phyloP scores from a whole-genome alignment of 1,140 invertebrate genomes.

The Acromyrmex charruanus region DNA sequence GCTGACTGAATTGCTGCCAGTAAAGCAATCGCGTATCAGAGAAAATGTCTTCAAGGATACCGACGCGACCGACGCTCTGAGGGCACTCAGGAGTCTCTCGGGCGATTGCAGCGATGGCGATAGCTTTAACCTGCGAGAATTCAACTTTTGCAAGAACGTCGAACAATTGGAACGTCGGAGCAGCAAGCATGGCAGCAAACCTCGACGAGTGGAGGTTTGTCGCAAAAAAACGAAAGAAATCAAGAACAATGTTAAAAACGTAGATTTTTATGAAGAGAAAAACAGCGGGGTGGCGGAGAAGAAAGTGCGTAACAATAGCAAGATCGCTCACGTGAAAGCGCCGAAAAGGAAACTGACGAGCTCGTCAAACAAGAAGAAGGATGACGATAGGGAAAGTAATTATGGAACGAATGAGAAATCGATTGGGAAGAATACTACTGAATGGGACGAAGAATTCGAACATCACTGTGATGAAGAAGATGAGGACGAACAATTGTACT shows the following conservation, averaged over 20 bases:
- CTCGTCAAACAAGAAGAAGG: background rate
- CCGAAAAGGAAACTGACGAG: conserved; percentile 5
- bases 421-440: background rate
- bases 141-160: conserved; percentile 38
- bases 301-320: conserved; percentile 18
- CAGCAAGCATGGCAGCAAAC: background rate
- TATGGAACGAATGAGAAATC: background rate
- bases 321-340: background rate
- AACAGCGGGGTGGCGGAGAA: background rate
- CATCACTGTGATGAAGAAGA: conserved; percentile 24
- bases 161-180: conserved; percentile 7
- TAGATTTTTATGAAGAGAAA: conserved; percentile 39
- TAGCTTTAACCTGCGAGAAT: background rate
- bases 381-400: background rate
- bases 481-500: conserved; percentile 22
- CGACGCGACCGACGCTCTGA: conserved; percentile 80
- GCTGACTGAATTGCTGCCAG: conserved; percentile 83
- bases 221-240: background rate
- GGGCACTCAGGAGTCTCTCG: conserved; percentile 80
- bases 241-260: conserved; percentile 33
- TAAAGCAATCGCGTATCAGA: conserved; percentile 81
- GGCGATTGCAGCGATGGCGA: conserved; percentile 70
- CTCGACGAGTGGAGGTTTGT: conserved; percentile 24
- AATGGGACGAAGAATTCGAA: background rate
- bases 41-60: conserved; percentile 64